phyloP scores from a whole-genome alignment of 2,888 invertebrate genomes.

The Drosophila birchii region DNA sequence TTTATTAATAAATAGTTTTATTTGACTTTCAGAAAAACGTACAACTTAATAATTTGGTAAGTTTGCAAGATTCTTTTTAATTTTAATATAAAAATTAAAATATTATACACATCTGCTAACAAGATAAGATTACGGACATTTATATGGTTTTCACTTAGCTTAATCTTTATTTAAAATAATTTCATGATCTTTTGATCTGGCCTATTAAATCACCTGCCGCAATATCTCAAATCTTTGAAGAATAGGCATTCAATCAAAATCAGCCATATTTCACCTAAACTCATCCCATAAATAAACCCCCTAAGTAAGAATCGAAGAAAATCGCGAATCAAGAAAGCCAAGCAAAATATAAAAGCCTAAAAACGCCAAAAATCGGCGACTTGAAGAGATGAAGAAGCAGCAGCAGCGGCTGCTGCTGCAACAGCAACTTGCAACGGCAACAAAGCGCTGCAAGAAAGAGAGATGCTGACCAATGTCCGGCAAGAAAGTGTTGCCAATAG shows the following conservation, averaged over 20 bases:
- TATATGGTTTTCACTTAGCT: not conserved
- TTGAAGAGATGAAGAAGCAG: conserved; percentile 19
- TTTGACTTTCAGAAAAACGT: no score
- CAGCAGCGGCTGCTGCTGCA: not conserved
- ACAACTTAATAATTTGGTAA: no score
- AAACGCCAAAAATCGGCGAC: conserved; percentile 37
- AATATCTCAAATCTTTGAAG: not conserved
- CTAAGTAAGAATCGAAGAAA: conserved; percentile 47
- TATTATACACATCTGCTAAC: no score
- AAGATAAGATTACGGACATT: not conserved
- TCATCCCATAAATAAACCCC: not conserved
- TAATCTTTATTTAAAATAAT: not conserved
- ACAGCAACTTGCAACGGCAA: conserved; percentile 14
- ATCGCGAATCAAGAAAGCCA: conserved; percentile 55
- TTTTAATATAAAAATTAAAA: no score
- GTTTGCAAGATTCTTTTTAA: no score
- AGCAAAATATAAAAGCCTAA: conserved; percentile 40
- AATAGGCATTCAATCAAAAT: not conserved
- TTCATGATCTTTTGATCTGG: no score
- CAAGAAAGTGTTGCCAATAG: conserved; percentile 78
- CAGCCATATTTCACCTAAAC: not conserved
- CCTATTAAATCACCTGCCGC: no score
- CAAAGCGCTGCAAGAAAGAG: conserved; percentile 61
- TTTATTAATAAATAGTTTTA: no score
- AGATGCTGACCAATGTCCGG: conserved; percentile 65